Conservation (phyloP, 2,888 invertebrate genomes). For the Tetranychus piercei region DNA sequence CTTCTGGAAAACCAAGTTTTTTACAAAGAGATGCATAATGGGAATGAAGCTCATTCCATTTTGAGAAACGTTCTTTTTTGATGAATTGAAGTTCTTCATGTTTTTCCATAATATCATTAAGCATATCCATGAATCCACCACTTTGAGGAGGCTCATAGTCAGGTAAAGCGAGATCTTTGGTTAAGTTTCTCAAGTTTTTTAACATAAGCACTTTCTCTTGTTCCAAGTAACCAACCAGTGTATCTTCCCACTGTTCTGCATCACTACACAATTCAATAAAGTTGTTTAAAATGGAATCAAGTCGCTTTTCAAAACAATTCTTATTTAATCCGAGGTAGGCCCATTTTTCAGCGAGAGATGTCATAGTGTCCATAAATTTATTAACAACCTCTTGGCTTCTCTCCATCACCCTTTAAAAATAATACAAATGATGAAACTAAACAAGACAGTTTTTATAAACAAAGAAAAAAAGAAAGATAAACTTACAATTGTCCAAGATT, state of each 20-base stretch:
- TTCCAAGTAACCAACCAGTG: not conserved
- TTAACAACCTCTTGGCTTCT: not conserved
- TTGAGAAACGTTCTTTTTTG: conserved; percentile 30
- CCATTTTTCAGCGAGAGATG: not conserved
- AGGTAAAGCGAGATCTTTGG: not conserved
- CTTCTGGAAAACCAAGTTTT: conserved; percentile 9
- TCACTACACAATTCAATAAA: not conserved
- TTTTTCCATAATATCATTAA: conserved; percentile 13
- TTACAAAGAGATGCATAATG: conserved; percentile 32
- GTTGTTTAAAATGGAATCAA: not conserved
- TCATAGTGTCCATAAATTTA: not conserved
- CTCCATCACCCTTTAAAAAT: not conserved
- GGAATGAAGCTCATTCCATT: conserved; percentile 29
- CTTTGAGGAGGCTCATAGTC: not conserved
- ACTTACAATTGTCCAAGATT: conserved; percentile 1
- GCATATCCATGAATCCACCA: not conserved
- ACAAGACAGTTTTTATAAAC: not conserved
- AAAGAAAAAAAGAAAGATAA: not conserved
- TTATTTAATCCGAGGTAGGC: not conserved
- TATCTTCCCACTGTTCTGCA: not conserved
- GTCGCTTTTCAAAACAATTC: not conserved
- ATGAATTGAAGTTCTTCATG: conserved; percentile 29
- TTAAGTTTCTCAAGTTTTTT: not conserved
- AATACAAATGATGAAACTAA: not conserved
- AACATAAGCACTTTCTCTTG: not conserved